A percentile compares a stretch with the other conserved stretches of the same genome.
Evolutionary conservation across 2,113 vertebrate genomes (phyloP).

Genomic region (Brevimyrus niger): DNA sequence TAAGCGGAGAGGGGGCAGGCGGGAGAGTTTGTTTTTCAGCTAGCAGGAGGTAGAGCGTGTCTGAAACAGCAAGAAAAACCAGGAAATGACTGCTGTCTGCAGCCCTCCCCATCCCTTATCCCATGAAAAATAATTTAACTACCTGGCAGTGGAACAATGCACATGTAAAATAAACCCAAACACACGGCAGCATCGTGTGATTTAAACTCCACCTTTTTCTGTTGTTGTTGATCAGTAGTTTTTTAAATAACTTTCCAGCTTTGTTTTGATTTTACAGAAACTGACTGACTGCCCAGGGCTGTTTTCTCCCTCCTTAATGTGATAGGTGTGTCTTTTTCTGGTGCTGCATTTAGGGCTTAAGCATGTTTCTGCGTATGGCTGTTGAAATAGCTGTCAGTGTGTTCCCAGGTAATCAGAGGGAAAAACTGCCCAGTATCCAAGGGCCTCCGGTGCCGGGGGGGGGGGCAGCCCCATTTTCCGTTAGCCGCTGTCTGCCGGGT

Average conservation of each 20-base stretch:
- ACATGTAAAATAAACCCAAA: not conserved
- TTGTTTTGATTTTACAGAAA: slow-evolving; percentile 5
- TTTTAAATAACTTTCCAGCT: slow-evolving; percentile 34
- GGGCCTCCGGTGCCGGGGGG: slow-evolving; percentile 27
- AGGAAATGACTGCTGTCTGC: not conserved
- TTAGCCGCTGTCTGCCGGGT: not conserved
- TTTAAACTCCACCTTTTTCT: slow-evolving; percentile 42
- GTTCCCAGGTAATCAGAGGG: slow-evolving; percentile 56
- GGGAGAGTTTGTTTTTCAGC: not conserved
- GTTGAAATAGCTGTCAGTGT: slow-evolving; percentile 54
- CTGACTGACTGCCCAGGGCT: slow-evolving; percentile 47
- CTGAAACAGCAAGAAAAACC: not conserved
- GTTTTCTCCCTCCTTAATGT: not conserved
- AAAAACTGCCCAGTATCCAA: slow-evolving; percentile 47
- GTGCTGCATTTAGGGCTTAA: not conserved
- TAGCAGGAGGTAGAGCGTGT: not conserved
- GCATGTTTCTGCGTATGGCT: slow-evolving; percentile 8
- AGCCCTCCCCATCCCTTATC: not conserved
- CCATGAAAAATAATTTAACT: not conserved
- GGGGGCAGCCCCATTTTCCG: not conserved
- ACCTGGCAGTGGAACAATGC: slow-evolving; percentile 22
- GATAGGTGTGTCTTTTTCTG: not conserved
- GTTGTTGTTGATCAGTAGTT: slow-evolving; percentile 34
- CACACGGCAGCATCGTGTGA: not conserved
- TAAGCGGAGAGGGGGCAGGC: not conserved